phyloP scores from a whole-genome alignment of 2,888 invertebrate species.

The Pseudeuparius sepicola region DNA sequence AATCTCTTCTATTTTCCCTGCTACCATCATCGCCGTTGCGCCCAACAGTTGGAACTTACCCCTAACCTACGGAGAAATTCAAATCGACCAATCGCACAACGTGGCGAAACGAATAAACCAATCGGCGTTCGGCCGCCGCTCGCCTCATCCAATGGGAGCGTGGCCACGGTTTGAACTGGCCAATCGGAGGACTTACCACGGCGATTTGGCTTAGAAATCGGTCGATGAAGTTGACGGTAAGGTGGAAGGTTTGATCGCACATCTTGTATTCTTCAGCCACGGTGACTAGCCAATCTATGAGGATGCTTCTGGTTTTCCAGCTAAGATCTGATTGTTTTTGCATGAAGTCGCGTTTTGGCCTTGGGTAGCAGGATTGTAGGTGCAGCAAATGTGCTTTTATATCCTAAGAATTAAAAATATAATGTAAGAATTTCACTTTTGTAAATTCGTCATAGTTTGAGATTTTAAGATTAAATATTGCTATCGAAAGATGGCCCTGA shows the following conservation, averaged over 20 bases:
- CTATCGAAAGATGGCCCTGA: background rate
- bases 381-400: constrained; percentile 29
- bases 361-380: constrained; percentile 23
- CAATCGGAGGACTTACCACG: constrained; percentile 32
- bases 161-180: too few species aligned
- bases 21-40: constrained; percentile 36
- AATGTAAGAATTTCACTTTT: background rate
- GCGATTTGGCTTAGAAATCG: constrained; percentile 34
- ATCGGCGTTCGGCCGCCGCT: too few species aligned
- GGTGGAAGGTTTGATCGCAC: constrained; percentile 32
- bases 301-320: constrained; percentile 31
- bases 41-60: constrained; percentile 37
- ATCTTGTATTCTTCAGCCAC: constrained; percentile 35
- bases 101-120: too few species aligned
- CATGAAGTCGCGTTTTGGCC: constrained; percentile 33
- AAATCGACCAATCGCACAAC: too few species aligned
- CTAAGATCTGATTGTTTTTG: constrained; percentile 31
- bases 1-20: constrained; percentile 37
- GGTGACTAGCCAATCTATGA: constrained; percentile 36
- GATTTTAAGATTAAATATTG: background rate
- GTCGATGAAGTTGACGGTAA: constrained; percentile 35
- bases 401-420: constrained; percentile 24
- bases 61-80: constrained; percentile 27
- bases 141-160: too few species aligned
- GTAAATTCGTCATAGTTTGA: background rate